Conservation (phyloP, 2,888 invertebrate genomes). For the Caenorhabditis afra region DNA sequence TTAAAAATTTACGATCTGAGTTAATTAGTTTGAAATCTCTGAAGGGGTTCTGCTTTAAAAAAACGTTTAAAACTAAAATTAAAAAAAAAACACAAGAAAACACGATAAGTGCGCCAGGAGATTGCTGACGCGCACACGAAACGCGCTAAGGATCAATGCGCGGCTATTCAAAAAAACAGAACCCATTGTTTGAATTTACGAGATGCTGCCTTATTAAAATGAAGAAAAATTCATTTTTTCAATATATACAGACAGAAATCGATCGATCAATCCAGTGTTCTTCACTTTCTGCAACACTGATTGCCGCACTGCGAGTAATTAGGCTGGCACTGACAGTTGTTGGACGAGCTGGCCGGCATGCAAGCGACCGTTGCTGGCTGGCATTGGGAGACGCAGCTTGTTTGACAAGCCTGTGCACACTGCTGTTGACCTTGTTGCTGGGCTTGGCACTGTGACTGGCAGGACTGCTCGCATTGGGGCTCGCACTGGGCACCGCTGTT, state of each 20-base stretch:
- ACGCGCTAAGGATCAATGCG: conserved; percentile 1
- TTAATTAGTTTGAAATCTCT: no score
- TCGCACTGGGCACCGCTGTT: conserved; percentile 54
- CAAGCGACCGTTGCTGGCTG: conserved; percentile 49
- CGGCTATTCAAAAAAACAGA: conserved; percentile 8
- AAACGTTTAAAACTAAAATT: background rate
- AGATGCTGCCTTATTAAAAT: background rate
- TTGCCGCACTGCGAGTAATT: conserved; percentile 58
- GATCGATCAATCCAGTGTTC: background rate
- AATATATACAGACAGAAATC: conserved; percentile 42
- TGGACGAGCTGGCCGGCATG: conserved; percentile 30
- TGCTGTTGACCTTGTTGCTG: conserved; percentile 49
- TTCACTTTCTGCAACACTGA: conserved; percentile 52
- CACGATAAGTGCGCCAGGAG: background rate
- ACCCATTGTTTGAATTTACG: no score
- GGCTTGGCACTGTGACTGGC: conserved; percentile 53
- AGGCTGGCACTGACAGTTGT: conserved; percentile 50
- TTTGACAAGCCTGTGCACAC: conserved; percentile 58
- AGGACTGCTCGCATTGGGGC: conserved; percentile 52
- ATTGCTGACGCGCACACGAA: conserved; percentile 7
- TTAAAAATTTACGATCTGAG: no score
- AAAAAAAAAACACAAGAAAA: conserved; percentile 8
- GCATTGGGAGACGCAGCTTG: conserved; percentile 50
- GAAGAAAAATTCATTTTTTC: conserved; percentile 21
- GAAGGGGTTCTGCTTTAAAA: no score